Base-by-base conservation (phyloP, 53 echinoderm and acorn worm genomes). In the Pentamera pediparva region DNA sequence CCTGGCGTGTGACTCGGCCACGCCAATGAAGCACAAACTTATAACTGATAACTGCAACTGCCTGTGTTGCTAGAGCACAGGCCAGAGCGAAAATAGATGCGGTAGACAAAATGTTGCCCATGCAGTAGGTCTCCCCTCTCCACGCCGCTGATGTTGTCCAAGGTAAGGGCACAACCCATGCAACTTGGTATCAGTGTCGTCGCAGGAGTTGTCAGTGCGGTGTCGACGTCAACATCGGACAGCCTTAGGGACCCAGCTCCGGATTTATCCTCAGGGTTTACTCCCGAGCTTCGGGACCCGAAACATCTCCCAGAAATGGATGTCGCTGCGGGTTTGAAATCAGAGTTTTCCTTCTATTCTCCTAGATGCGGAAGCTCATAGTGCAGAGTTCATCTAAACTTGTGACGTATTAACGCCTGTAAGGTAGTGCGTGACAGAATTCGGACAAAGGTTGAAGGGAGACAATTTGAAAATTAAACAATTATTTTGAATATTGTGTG, bases 41-140 rank as follows among this genome's bases (percentile, higher is more conserved):
- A 87, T 78, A 82, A 87, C 87, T 59, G 54, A 76, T 84, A 53
- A 86, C 86, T 86, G 81, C 62, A 81, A 71, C 29, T 39, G 61
- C 56, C 86, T 72, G 86, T 86, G 86, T 86, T 86, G 86, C 22
- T 53, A 61, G 55, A 53, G 75, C 19, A 75, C 6, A 63, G 28
- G 56, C 56, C 83, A 65, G 79, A 83, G 87, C 79, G 18, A 22
- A 4, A 19, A 30, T 83, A 83, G 59, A 76, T 61, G n/a, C n/a
- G 73, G 79, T 75, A 74, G 65, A 73, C 82, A 78, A 30, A 65
- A 5, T 58, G 30, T 5, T 26, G 5, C 59, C 30, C 30, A 58
- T 22, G 0, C 81, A 57, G 71, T 53, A 81, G 64, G 35, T 65
- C 56, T 78, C 71, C 78, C 83, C 83, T 88, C 84, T 84, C 84